Percentiles rank a stretch among this genome's conserved stretches.
These are phyloP conservation scores for Meteorus sp. DNA, from an alignment of 1,140 invertebrate genomes.

Conservation along the genomic window DNA sequence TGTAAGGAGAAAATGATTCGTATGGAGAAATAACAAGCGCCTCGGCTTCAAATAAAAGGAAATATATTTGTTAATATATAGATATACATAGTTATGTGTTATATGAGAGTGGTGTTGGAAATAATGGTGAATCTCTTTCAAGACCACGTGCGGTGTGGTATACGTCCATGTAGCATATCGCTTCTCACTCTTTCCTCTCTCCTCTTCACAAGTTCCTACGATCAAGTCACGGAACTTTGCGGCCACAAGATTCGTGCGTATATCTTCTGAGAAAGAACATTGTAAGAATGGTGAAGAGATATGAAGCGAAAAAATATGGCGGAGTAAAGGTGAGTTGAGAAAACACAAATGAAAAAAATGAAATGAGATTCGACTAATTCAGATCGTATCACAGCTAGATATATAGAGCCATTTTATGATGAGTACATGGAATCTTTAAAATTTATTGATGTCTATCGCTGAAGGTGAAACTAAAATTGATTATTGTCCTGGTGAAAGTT, in stretches of 20 bases:
- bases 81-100: no score
- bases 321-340: no score
- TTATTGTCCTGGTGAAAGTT: no score
- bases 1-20: conserved; percentile 3
- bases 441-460: no score
- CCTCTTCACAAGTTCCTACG: background rate
- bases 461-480: no score
- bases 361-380: no score
- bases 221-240: conserved; percentile 21
- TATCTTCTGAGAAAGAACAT: conserved; percentile 9
- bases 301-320: no score
- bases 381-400: no score
- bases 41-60: conserved; percentile 1
- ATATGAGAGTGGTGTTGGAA: conserved; percentile 17
- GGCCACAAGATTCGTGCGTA: conserved; percentile 14
- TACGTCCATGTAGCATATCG: background rate
- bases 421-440: no score
- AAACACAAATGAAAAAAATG: no score
- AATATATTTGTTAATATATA: background rate
- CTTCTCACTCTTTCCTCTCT: background rate
- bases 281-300: background rate
- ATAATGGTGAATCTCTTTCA: conserved; percentile 19
- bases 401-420: no score
- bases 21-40: conserved; percentile 2
- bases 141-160: conserved; percentile 18